Conservation (phyloP, 2,113 vertebrate species). For the Protomyctophum bolini region DNA sequence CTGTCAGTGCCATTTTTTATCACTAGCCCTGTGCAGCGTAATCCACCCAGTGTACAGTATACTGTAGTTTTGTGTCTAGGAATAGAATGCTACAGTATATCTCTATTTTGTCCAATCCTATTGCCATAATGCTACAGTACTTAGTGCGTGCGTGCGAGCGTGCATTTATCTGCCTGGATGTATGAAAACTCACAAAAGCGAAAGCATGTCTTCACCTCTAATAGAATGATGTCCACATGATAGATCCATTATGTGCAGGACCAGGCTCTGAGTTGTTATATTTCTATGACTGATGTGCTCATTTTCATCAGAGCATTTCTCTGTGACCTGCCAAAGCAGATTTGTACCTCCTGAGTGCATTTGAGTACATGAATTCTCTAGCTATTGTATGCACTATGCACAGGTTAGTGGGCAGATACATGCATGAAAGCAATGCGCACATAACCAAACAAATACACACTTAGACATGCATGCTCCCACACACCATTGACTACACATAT, state of each 20-base stretch:
- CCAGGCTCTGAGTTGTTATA: not conserved
- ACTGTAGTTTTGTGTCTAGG: not conserved
- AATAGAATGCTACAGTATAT: too few relatives aligned
- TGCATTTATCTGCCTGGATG: too few relatives aligned
- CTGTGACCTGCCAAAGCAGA: not conserved
- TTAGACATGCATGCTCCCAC: not conserved
- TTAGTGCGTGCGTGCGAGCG: not conserved
- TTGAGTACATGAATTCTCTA: not conserved
- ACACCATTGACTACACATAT: not conserved
- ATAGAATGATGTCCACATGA: not conserved
- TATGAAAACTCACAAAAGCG: too few relatives aligned
- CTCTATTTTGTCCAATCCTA: not conserved
- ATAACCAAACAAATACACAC: not conserved
- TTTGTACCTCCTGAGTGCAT: not conserved
- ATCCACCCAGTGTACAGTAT: not conserved
- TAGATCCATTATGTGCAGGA: not conserved
- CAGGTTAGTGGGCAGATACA: too few relatives aligned
- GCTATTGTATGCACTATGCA: too few relatives aligned
- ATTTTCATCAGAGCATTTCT: not conserved
- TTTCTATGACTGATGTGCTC: not conserved
- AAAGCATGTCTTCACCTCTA: too few relatives aligned
- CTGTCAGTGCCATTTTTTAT: constrained; percentile 20
- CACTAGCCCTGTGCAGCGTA: not conserved
- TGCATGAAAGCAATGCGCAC: not conserved
- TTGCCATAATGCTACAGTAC: not conserved